A percentile compares a stretch with the other conserved stretches of the same genome.
phyloP scores from a whole-genome alignment of 2,113 vertebrate genomes.

The Synodontis membranacea region DNA sequence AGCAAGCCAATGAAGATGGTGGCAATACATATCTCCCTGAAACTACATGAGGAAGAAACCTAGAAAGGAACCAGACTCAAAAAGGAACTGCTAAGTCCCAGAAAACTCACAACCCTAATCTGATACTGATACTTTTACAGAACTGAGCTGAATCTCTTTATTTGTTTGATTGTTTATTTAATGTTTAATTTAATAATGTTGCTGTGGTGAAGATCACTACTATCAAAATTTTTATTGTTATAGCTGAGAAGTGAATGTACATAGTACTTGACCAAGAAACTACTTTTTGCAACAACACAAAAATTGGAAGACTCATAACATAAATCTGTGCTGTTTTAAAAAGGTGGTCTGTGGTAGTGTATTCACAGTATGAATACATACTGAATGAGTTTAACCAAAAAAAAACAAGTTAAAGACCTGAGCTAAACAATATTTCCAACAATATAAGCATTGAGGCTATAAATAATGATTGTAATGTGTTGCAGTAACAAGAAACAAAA shows the following conservation, averaged over 20 bases:
- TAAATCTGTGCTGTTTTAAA: background rate
- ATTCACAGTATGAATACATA: background rate
- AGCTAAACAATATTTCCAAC: background rate
- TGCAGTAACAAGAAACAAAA: constrained; percentile 17
- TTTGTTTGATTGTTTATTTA: background rate
- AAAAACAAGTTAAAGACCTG: background rate
- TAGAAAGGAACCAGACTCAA: too few relatives aligned
- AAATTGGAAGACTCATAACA: background rate
- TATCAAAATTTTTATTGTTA: background rate
- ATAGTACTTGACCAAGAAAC: background rate
- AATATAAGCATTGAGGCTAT: background rate
- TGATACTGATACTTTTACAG: background rate
- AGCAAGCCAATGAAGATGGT: too few relatives aligned
- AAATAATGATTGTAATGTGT: background rate
- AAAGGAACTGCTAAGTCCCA: background rate
- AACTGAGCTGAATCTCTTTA: background rate
- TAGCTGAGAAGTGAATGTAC: background rate
- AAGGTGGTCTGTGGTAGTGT: background rate
- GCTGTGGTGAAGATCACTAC: background rate
- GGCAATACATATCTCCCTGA: too few relatives aligned
- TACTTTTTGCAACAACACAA: background rate
- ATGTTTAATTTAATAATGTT: background rate
- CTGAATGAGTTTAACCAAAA: too few relatives aligned
- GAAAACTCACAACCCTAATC: background rate
- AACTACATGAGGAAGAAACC: too few relatives aligned